Evolutionary conservation across 2,888 invertebrate species (phyloP).

Genomic region (Netelia inedita): DNA sequence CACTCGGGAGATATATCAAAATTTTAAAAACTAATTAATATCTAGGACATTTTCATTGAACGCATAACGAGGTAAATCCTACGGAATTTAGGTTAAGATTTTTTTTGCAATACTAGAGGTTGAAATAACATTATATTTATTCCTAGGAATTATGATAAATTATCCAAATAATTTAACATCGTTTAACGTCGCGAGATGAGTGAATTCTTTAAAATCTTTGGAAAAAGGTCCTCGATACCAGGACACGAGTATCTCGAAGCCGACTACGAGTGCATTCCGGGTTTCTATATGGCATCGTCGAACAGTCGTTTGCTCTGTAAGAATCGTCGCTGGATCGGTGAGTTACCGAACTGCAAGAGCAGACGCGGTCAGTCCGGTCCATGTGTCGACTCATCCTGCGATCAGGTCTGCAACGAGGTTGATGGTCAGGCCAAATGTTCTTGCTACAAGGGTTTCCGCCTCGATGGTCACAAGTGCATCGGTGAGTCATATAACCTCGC

Average conservation of each 20-base stretch:
- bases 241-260: constrained; percentile 83
- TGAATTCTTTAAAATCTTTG: constrained; percentile 15
- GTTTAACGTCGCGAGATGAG: neutral
- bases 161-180: neutral
- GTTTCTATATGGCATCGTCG: constrained; percentile 77
- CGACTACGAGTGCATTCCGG: constrained; percentile 82
- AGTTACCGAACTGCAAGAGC: constrained; percentile 80
- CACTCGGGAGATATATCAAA: too few species aligned
- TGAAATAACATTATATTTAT: too few species aligned
- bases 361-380: constrained; percentile 72
- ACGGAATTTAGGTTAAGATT: too few species aligned
- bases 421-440: constrained; percentile 80
- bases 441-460: constrained; percentile 81
- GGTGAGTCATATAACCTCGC: constrained; percentile 73
- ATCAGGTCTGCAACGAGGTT: constrained; percentile 82
- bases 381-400: constrained; percentile 80
- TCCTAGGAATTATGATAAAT: too few species aligned
- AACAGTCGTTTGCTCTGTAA: constrained; percentile 79
- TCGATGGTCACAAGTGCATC: constrained; percentile 78
- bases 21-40: too few species aligned
- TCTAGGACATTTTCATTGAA: too few species aligned
- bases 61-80: too few species aligned
- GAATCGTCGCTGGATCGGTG: constrained; percentile 82
- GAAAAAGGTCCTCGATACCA: constrained; percentile 80
- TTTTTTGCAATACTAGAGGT: too few species aligned